Conservation (phyloP, 2,113 vertebrate species). For the Thymallus thymallus region DNA sequence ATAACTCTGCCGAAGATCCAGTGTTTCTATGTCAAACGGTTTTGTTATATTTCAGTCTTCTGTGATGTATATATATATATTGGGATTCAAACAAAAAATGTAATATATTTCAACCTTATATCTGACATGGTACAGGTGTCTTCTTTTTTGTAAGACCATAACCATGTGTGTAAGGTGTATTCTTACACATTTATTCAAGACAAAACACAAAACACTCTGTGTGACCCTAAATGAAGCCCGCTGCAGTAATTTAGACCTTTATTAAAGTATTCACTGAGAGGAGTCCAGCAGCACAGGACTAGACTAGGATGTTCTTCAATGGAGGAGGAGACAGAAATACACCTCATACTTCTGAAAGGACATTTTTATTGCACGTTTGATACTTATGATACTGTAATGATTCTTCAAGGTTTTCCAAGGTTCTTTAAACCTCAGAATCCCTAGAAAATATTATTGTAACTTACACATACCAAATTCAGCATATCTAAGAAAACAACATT, state of each 20-base stretch:
- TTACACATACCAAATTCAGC: slow-evolving; percentile 20
- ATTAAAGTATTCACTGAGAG: slow-evolving; percentile 37
- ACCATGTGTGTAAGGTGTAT: no score
- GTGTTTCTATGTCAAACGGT: no score
- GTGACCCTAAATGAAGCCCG: no score
- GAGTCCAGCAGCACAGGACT: slow-evolving; percentile 47
- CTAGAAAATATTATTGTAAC: slow-evolving; percentile 27
- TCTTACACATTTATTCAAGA: no score
- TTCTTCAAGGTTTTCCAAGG: slow-evolving; percentile 39
- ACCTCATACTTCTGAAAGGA: neutral
- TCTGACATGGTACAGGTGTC: no score
- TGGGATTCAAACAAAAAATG: no score
- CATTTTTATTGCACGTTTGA: neutral
- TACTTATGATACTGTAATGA: slow-evolving; percentile 2
- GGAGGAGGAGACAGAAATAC: slow-evolving; percentile 34
- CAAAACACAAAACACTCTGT: no score
- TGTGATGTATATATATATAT: no score
- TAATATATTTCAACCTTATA: no score
- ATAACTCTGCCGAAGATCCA: no score
- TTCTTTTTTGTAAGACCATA: no score
- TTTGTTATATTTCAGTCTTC: no score
- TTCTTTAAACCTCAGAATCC: slow-evolving; percentile 11
- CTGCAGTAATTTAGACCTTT: slow-evolving; percentile 9
- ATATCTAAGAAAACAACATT: slow-evolving; percentile 51
- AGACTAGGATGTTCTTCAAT: slow-evolving; percentile 43